These are phyloP conservation scores for Archips xylosteana DNA, from an alignment of 2,888 invertebrate species.

Conservation along the genomic window DNA sequence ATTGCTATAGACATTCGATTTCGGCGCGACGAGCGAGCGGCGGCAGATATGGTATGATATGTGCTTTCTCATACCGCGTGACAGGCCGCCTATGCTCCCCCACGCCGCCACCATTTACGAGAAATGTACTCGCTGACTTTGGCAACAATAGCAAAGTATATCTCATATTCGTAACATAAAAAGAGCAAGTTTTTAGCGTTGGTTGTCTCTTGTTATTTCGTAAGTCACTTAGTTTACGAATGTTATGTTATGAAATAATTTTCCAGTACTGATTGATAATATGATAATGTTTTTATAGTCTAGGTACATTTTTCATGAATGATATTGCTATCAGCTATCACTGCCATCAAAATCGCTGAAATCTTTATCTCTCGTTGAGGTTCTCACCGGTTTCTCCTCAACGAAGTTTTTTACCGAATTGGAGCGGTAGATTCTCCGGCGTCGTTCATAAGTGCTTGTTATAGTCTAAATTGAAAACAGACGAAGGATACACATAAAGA, in stretches of 20 bases:
- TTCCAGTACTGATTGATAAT: no score
- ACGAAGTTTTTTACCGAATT: no score
- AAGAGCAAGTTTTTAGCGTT: background rate
- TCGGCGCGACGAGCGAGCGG: conserved; percentile 46
- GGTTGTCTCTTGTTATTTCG: background rate
- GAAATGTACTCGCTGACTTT: conserved; percentile 6
- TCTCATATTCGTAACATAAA: background rate
- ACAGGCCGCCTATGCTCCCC: conserved; percentile 76
- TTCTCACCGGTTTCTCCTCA: no score
- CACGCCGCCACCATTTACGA: conserved; percentile 35
- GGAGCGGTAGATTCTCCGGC: no score
- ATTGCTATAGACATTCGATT: conserved; percentile 40
- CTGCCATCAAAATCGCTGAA: no score
- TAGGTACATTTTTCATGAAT: no score
- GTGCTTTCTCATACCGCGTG: conserved; percentile 67
- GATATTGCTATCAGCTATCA: no score
- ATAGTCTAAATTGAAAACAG: no score
- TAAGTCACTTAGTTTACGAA: background rate
- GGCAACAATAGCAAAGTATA: background rate
- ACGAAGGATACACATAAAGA: no score
- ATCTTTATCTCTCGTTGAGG: no score
- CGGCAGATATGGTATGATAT: conserved; percentile 69
- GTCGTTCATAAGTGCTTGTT: no score
- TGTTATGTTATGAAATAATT: background rate
- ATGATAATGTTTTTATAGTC: no score